A percentile compares a stretch with the other conserved stretches of the same genome.
These are phyloP conservation scores for Pangasius larnaudii DNA, from an alignment of 2,797 vertebrate genomes.

Conservation along the genomic window DNA sequence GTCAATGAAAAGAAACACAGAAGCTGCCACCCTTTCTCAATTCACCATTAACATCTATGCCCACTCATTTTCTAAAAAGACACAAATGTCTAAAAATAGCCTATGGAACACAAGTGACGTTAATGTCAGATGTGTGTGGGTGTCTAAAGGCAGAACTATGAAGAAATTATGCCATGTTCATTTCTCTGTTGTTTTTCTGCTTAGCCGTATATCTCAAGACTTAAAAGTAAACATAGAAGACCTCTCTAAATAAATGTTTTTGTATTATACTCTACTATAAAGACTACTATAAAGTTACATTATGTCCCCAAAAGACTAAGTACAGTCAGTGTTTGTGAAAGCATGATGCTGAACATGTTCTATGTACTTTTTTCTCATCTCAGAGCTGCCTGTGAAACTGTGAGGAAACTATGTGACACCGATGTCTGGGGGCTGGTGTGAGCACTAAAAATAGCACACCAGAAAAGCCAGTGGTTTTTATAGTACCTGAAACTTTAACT, in stretches of 20 bases:
- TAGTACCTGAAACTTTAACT: constrained; percentile 78
- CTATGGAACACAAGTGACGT: constrained; percentile 82
- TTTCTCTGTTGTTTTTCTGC: constrained; percentile 57
- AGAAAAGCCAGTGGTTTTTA: constrained; percentile 81
- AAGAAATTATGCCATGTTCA: constrained; percentile 73
- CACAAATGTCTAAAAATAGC: constrained; percentile 93
- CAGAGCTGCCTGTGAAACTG: constrained; percentile 54
- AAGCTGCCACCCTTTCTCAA: constrained; percentile 56
- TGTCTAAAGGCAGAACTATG: constrained; percentile 84
- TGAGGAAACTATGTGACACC: constrained; percentile 55
- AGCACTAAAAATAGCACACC: constrained; percentile 72
- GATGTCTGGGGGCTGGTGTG: constrained; percentile 34
- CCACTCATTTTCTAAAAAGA: constrained; percentile 94
- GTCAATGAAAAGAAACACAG: constrained; percentile 63
- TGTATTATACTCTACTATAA: constrained; percentile 1
- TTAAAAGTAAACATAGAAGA: not conserved
- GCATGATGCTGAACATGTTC: constrained; percentile 20
- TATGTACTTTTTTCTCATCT: constrained; percentile 56
- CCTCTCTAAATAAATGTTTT: not conserved
- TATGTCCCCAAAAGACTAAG: constrained; percentile 2
- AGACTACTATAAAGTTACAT: not conserved
- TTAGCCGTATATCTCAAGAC: constrained; percentile 11
- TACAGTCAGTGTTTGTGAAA: not conserved
- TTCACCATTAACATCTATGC: constrained; percentile 84
- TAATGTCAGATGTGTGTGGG: constrained; percentile 88